Evolutionary conservation across 1,140 invertebrate genomes (phyloP), one percentile per base, ranked within the genome.

Genomic region (Nephotettix cincticeps): DNA sequence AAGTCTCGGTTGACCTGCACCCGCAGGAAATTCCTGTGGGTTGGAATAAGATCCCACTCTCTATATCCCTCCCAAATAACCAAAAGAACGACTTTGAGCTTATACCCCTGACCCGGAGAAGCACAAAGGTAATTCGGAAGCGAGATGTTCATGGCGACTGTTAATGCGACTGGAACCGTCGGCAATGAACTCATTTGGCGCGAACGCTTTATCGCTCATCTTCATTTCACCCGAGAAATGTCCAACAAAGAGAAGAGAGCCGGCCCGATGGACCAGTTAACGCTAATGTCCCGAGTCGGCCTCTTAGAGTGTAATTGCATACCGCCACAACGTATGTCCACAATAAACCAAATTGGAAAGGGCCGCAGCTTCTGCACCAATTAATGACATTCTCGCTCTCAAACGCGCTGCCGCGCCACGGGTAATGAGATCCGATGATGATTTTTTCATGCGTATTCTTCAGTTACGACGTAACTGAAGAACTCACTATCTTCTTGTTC

Each of bases 281-380:
- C 32, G 47, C 47, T 51, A 51, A 51, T 51, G 47, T 51, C 47
- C 47, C 21, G 21, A 51, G 32, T 36, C 32, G 32, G 47, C 47
- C 47, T 51, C 14, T 51, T 51, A 51, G 47, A 17, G 47, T 19
- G 21, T 51, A 51, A 51, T 51, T 51, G 47, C 47, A 51, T 51
- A n/a, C 47, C 47, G 47, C 14, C 47, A 51, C 47, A 51, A 51
- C 47, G 47, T 51, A 51, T 51, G 47, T 51, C 47, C 19, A 51
- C 47, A 51, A 51, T 51, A 51, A 51, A 51, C 47, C 47, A 51
- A 51, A 51, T 51, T 51, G 47, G 47, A 51, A 51, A 51, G 47
- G 47, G 47, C n/a, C 47, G 47, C 47, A 17, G 47, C 19, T 51
- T 51, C 47, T 51, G n/a, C 21, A 51, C 47, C 47, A 51, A 51